Evolutionary conservation across 2,113 vertebrate genomes (phyloP).

Genomic region (Pica pica): DNA sequence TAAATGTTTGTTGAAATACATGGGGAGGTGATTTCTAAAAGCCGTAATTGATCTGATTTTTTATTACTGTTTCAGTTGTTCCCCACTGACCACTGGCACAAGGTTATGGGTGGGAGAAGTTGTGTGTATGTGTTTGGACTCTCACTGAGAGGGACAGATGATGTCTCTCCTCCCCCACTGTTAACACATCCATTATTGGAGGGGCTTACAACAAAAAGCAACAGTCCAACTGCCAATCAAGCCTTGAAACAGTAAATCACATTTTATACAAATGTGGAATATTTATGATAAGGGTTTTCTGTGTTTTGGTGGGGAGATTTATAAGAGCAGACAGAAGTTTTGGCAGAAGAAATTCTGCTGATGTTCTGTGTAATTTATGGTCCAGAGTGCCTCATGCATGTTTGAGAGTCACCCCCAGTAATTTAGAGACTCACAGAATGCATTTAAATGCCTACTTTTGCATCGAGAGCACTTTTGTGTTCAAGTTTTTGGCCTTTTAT

Average conservation of each 20-base stretch:
- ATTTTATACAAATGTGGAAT: neutral
- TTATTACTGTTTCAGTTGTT: neutral
- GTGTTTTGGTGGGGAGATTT: conserved; percentile 26
- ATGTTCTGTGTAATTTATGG: neutral
- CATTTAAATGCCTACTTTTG: neutral
- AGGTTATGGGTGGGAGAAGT: neutral
- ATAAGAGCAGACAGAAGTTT: neutral
- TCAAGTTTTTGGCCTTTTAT: neutral
- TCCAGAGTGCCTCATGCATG: neutral
- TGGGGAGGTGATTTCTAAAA: neutral
- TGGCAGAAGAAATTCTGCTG: neutral
- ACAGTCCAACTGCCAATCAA: neutral
- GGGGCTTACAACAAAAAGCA: neutral
- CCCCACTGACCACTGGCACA: neutral
- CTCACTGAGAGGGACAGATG: neutral
- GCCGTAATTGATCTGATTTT: neutral
- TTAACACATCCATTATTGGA: neutral
- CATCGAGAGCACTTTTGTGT: neutral
- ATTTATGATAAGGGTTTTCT: neutral
- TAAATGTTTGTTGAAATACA: neutral
- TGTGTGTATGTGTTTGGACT: neutral
- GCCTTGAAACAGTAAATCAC: neutral
- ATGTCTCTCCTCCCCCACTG: neutral
- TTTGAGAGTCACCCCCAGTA: neutral
- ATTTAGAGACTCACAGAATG: neutral